These are phyloP conservation scores for Microctonus hyperodae DNA, from an alignment of 2,888 invertebrate species.

Conservation along the genomic window DNA sequence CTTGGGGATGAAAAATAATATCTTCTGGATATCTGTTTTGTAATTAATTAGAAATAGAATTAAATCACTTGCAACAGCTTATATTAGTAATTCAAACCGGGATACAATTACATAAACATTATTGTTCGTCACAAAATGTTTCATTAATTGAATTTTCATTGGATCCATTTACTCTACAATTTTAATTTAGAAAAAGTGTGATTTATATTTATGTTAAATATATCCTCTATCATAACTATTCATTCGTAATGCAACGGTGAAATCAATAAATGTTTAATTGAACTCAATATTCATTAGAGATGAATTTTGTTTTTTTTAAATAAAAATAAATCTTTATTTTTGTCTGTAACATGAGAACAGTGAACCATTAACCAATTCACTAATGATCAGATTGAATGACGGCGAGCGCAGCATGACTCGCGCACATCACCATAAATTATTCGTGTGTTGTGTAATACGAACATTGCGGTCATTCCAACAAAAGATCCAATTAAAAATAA, in stretches of 20 bases:
- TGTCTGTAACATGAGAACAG: slow-evolving; percentile 13
- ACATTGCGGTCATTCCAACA: slow-evolving; percentile 55
- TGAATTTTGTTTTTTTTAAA: background rate
- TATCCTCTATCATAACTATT: background rate
- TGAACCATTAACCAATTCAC: slow-evolving; percentile 15
- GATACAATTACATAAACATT: no score
- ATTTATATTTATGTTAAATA: background rate
- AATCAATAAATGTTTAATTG: slow-evolving; percentile 8
- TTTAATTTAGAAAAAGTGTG: background rate
- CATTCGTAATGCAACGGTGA: background rate
- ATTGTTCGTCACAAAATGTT: background rate
- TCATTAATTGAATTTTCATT: background rate
- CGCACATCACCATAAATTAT: slow-evolving; percentile 28
- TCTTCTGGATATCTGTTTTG: background rate
- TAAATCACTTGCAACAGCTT: no score
- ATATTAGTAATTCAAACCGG: no score
- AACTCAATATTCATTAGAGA: slow-evolving; percentile 7
- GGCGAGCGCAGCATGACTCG: slow-evolving; percentile 18
- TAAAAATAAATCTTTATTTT: slow-evolving; percentile 1
- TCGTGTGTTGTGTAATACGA: slow-evolving; percentile 49
- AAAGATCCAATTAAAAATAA: slow-evolving; percentile 44
- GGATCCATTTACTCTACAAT: background rate
- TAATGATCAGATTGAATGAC: slow-evolving; percentile 21
- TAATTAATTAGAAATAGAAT: background rate
- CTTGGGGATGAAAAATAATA: slow-evolving; percentile 6